Conservation (phyloP, 64 coral and sea anemone species). For the Pocillopora verrucosa region DNA sequence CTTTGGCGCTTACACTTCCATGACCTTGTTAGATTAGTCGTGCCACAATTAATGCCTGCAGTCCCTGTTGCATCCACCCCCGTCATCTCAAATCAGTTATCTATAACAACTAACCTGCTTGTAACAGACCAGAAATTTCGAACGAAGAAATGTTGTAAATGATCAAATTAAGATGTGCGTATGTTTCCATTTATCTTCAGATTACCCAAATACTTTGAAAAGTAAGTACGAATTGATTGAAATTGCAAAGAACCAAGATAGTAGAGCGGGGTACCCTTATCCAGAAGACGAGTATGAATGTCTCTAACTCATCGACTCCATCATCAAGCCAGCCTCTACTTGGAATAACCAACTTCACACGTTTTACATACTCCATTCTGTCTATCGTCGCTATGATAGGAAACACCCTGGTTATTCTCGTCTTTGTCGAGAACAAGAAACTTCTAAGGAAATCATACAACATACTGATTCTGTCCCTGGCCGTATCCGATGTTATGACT, state of each 20-base stretch:
- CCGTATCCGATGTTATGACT: not conserved
- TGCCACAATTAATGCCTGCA: too few species aligned
- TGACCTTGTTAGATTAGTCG: too few species aligned
- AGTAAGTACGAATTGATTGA: not conserved
- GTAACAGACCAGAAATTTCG: too few species aligned
- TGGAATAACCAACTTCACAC: slow-evolving; percentile 17
- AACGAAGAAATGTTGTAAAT: too few species aligned
- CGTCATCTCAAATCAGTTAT: too few species aligned
- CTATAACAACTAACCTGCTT: too few species aligned
- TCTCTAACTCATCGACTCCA: not conserved
- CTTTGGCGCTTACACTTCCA: too few species aligned
- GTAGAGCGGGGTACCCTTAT: not conserved
- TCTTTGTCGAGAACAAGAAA: not conserved
- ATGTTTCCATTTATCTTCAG: too few species aligned
- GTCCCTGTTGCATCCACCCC: too few species aligned
- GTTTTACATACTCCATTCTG: not conserved
- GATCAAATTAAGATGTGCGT: too few species aligned
- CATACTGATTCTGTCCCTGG: not conserved
- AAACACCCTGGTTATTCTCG: not conserved
- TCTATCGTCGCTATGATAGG: not conserved
- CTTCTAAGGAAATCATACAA: slow-evolving; percentile 2
- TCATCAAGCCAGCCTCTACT: not conserved
- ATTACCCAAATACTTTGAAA: not conserved
- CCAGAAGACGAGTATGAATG: not conserved
- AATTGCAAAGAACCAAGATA: not conserved